Evolutionary conservation across 2,888 invertebrate species (phyloP).

Genomic region (Elegia similella): DNA sequence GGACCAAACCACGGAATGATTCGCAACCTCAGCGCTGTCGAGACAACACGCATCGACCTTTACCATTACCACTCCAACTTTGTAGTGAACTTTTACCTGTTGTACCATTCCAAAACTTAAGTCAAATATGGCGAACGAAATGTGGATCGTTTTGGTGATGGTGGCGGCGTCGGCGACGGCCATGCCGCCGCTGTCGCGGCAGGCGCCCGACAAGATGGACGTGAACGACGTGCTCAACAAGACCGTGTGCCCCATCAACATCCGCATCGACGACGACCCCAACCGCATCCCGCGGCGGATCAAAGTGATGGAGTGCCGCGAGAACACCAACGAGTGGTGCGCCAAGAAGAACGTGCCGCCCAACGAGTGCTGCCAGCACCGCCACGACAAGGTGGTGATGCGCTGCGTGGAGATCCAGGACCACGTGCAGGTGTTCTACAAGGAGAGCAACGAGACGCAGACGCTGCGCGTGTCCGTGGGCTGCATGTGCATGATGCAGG

Average conservation of each 20-base stretch:
- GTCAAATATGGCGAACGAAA: constrained; percentile 2
- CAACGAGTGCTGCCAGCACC: constrained; percentile 64
- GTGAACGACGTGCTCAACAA: constrained; percentile 53
- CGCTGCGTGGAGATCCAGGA: constrained; percentile 69
- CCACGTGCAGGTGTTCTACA: constrained; percentile 62
- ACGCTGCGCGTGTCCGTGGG: constrained; percentile 59
- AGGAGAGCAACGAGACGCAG: constrained; percentile 27
- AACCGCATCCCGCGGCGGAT: constrained; percentile 62
- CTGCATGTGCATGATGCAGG: constrained; percentile 65
- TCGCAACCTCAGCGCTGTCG: constrained; percentile 8
- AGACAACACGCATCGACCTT: constrained; percentile 7
- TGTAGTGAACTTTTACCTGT: not conserved
- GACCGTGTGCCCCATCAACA: constrained; percentile 64
- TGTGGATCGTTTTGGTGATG: constrained; percentile 1
- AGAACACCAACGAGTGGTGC: constrained; percentile 56
- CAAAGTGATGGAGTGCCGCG: constrained; percentile 62
- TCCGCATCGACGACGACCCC: constrained; percentile 50
- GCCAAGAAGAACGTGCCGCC: constrained; percentile 40
- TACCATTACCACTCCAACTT: not conserved
- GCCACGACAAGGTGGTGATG: constrained; percentile 49
- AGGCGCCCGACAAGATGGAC: constrained; percentile 41
- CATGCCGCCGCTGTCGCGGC: constrained; percentile 29
- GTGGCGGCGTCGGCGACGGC: constrained; percentile 21
- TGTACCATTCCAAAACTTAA: not conserved
- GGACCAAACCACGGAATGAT: not conserved